Conservation (phyloP, 1,140 invertebrate species). For the Coptotermes formosanus region DNA sequence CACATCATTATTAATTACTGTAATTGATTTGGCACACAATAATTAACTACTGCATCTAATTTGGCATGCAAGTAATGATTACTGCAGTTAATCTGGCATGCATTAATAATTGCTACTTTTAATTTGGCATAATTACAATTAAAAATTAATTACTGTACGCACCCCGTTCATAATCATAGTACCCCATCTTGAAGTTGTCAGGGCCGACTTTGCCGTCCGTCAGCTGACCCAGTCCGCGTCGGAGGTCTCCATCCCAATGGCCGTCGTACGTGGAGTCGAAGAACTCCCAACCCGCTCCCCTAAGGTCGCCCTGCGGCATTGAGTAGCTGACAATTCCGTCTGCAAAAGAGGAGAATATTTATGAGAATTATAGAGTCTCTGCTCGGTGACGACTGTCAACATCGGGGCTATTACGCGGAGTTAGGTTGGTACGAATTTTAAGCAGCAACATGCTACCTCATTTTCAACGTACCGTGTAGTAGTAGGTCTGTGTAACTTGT, state of each 20-base stretch:
- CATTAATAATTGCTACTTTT: too few relatives aligned
- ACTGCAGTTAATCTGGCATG: too few relatives aligned
- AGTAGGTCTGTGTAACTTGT: too few relatives aligned
- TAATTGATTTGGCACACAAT: too few relatives aligned
- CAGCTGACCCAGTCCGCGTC: conserved; percentile 82
- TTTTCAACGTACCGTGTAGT: too few relatives aligned
- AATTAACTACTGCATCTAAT: too few relatives aligned
- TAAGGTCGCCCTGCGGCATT: conserved; percentile 78
- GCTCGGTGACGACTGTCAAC: not conserved
- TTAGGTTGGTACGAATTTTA: conserved; percentile 27
- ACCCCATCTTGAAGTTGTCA: conserved; percentile 74
- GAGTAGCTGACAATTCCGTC: conserved; percentile 79
- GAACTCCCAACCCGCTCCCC: conserved; percentile 75
- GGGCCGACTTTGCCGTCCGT: conserved; percentile 72
- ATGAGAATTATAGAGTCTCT: too few relatives aligned
- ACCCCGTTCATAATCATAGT: conserved; percentile 57
- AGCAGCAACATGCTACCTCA: too few relatives aligned
- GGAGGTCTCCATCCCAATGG: conserved; percentile 64
- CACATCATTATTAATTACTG: too few relatives aligned
- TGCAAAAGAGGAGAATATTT: conserved; percentile 47
- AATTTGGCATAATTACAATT: too few relatives aligned
- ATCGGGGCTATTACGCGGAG: conserved; percentile 34
- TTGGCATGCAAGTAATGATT: too few relatives aligned
- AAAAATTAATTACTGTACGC: conserved; percentile 6
- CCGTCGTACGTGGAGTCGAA: conserved; percentile 93